These are phyloP conservation scores for Leptodactylus fuscus DNA, from an alignment of 2,113 vertebrate species.

Conservation along the genomic window DNA sequence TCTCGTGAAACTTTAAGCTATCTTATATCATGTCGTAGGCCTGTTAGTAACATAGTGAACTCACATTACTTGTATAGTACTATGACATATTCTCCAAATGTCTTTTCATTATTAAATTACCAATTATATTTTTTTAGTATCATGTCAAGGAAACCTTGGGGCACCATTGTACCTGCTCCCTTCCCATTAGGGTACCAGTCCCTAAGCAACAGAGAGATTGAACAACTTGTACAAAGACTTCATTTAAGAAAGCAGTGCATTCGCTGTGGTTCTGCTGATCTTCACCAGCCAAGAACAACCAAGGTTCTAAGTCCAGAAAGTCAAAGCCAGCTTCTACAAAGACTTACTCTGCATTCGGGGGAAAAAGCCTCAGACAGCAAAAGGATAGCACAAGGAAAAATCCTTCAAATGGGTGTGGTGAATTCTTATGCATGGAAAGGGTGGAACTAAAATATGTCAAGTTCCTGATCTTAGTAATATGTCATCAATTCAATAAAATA, in stretches of 20 bases:
- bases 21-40: too few relatives aligned
- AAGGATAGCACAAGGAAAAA: slow-evolving; percentile 16
- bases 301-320: not conserved
- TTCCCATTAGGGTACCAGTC: slow-evolving; percentile 14
- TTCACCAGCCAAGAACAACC: not conserved
- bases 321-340: not conserved
- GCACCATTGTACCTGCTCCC: slow-evolving; percentile 26
- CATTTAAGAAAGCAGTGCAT: slow-evolving; percentile 17
- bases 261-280: not conserved
- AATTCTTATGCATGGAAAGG: slow-evolving; percentile 50
- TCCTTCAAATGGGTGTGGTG: slow-evolving; percentile 33
- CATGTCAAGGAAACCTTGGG: slow-evolving; percentile 42
- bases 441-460: slow-evolving; percentile 30
- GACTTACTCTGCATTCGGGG: slow-evolving; percentile 16
- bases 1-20: too few relatives aligned
- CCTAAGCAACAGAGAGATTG: not conserved
- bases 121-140: not conserved
- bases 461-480: not conserved
- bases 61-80: too few relatives aligned
- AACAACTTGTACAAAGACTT: slow-evolving; percentile 17
- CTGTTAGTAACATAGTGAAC: too few relatives aligned
- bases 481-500: not conserved
- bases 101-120: not conserved
- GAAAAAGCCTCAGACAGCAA: slow-evolving; percentile 31
- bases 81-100: too few relatives aligned